A percentile compares a stretch with the other conserved stretches of the same genome.
Conservation (phyloP, 2,113 vertebrate species). For the Pyxicephalus adspersus region DNA sequence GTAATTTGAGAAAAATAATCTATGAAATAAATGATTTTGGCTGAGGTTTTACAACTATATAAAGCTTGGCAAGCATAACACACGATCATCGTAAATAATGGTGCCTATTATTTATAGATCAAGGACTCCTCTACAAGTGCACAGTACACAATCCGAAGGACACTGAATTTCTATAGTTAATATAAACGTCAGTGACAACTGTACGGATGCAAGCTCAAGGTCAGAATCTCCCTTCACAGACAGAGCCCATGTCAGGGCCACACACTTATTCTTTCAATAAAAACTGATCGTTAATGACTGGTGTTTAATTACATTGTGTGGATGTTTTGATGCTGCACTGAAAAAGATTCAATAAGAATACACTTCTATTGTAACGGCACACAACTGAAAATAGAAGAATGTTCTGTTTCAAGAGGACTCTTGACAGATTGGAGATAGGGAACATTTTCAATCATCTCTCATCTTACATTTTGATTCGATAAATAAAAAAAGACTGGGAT, state of each 20-base stretch:
- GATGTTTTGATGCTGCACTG: background rate
- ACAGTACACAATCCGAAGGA: background rate
- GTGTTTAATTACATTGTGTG: constrained; percentile 5
- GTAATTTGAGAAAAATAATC: background rate
- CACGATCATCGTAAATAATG: background rate
- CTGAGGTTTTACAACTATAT: background rate
- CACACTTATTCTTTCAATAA: constrained; percentile 20
- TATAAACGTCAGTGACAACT: background rate
- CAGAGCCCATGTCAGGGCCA: constrained; percentile 18
- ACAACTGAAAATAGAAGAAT: constrained; percentile 14
- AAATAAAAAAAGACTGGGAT: constrained; percentile 44
- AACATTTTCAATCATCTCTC: constrained; percentile 25
- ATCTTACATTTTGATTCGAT: constrained; percentile 15
- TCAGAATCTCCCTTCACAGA: background rate
- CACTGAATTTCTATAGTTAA: background rate
- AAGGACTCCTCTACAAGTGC: background rate
- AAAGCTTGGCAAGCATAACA: no score
- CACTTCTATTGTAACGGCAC: constrained; percentile 13
- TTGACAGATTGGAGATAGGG: constrained; percentile 44
- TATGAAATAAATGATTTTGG: background rate
- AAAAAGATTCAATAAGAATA: constrained; percentile 4
- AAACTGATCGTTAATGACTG: background rate
- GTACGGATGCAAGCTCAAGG: background rate
- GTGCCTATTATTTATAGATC: background rate
- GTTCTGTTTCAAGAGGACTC: constrained; percentile 37